A percentile compares a stretch with the other conserved stretches of the same genome.
Evolutionary conservation across 2,797 vertebrate species (phyloP).

Genomic region (Coregonus ussuriensis): DNA sequence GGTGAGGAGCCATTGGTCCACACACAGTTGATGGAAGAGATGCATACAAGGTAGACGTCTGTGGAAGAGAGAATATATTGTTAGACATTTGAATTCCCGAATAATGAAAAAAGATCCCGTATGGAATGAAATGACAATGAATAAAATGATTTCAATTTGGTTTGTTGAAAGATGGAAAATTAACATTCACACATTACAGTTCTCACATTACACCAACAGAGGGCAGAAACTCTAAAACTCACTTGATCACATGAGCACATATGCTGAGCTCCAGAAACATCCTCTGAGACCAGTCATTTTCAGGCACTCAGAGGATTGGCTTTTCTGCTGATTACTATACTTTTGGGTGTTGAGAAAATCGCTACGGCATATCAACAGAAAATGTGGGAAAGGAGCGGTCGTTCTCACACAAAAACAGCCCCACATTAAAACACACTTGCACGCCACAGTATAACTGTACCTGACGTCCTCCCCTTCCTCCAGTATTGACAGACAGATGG

Average conservation of each 20-base stretch:
- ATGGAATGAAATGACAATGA: background rate
- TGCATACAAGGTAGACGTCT: slow-evolving; percentile 99
- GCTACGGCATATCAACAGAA: no score
- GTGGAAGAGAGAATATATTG: slow-evolving; percentile 22
- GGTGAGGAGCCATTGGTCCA: slow-evolving; percentile 98
- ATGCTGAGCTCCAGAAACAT: slow-evolving; percentile 39
- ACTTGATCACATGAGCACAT: slow-evolving; percentile 1
- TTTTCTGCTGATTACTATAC: no score
- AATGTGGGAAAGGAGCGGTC: no score
- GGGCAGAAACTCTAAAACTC: slow-evolving; percentile 59
- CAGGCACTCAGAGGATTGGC: slow-evolving; percentile 46
- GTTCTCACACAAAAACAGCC: no score
- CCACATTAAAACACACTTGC: no score
- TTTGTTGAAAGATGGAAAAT: background rate
- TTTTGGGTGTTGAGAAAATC: no score
- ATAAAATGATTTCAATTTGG: background rate
- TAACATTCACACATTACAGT: slow-evolving; percentile 19
- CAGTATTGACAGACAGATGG: no score
- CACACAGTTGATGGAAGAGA: slow-evolving; percentile 99
- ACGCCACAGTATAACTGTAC: no score
- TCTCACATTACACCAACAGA: slow-evolving; percentile 54
- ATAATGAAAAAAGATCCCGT: background rate
- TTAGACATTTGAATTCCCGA: background rate
- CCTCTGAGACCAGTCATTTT: slow-evolving; percentile 58
- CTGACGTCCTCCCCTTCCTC: no score